These are phyloP conservation scores for Matsumurasca onukii DNA, from an alignment of 1,140 invertebrate genomes.

Conservation along the genomic window DNA sequence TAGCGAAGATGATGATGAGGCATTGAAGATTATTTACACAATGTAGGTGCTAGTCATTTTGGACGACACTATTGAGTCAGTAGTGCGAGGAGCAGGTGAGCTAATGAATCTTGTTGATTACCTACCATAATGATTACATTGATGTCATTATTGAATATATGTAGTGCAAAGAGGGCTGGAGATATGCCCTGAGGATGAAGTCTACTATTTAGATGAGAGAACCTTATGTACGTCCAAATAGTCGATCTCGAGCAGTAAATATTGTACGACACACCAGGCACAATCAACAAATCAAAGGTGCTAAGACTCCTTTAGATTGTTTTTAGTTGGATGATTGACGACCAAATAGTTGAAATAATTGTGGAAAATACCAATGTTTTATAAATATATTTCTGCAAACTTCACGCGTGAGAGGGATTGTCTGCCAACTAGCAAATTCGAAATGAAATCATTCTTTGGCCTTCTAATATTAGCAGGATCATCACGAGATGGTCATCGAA, in stretches of 20 bases:
- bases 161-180: neutral
- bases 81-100: conserved; percentile 1
- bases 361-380: neutral
- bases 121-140: neutral
- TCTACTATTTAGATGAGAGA: neutral
- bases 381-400: neutral
- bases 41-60: neutral
- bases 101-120: neutral
- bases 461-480: neutral
- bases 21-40: neutral
- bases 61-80: neutral
- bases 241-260: neutral
- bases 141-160: neutral
- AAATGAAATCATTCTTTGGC: conserved; percentile 2
- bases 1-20: neutral
- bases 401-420: neutral
- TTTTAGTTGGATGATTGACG: neutral
- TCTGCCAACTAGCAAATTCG: neutral
- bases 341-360: conserved; percentile 3
- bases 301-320: conserved; percentile 1
- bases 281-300: neutral
- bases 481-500: neutral
- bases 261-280: neutral
- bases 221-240: neutral
- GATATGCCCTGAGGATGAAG: neutral